Percentiles rank a stretch among this genome's conserved stretches.
Evolutionary conservation across 2,888 invertebrate species (phyloP).

Genomic region (Flabesymbios commensalis): DNA sequence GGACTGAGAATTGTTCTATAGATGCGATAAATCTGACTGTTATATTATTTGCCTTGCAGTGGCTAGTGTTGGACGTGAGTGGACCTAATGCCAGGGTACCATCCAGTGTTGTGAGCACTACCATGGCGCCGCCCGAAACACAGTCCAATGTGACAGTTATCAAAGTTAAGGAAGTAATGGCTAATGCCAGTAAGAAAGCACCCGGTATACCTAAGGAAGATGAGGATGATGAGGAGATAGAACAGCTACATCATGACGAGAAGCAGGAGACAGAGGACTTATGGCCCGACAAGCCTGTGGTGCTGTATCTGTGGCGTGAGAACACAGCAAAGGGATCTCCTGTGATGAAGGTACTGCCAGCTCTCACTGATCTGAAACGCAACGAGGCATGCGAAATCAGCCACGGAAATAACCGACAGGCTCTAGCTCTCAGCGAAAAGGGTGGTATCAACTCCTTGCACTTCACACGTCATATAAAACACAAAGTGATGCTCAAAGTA

Average conservation of each 20-base stretch:
- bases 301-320: constrained; percentile 43
- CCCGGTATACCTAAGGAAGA: too few species aligned
- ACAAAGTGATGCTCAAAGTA: not conserved
- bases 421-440: constrained; percentile 45
- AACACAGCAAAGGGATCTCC: constrained; percentile 68
- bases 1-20: too few species aligned
- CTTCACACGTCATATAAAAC: constrained; percentile 35
- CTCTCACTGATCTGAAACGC: constrained; percentile 65
- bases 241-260: not conserved
- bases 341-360: constrained; percentile 71
- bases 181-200: too few species aligned
- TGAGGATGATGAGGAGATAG: too few species aligned
- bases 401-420: constrained; percentile 45
- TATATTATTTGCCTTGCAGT: too few species aligned
- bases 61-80: too few species aligned
- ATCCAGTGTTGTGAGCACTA: too few species aligned
- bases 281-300: constrained; percentile 29
- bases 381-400: constrained; percentile 55
- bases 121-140: too few species aligned
- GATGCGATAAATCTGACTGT: too few species aligned
- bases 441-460: constrained; percentile 52
- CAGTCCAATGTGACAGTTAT: too few species aligned
- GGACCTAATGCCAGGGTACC: too few species aligned
- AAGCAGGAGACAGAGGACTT: constrained; percentile 2
- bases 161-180: too few species aligned